These are phyloP conservation scores for Sternotherus odoratus DNA, from an alignment of 2,797 vertebrate genomes.

Conservation along the genomic window DNA sequence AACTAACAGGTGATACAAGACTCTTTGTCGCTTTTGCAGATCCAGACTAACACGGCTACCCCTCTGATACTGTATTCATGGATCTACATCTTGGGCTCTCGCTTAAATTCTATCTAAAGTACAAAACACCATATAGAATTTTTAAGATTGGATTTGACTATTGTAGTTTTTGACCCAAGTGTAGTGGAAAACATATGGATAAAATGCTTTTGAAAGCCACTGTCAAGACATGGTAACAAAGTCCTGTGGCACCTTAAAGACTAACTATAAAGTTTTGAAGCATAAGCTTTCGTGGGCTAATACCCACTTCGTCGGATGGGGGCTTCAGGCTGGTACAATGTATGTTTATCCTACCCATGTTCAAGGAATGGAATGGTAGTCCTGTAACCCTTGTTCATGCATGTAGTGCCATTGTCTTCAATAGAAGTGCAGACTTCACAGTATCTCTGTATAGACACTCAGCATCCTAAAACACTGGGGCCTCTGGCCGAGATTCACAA, in stretches of 20 bases:
- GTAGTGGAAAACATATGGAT: neutral
- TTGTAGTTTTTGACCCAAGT: neutral
- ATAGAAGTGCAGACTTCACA: neutral
- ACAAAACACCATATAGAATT: neutral
- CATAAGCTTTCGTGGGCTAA: no score
- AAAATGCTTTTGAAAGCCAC: neutral
- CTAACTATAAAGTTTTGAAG: no score
- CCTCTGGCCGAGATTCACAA: neutral
- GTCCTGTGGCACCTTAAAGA: no score
- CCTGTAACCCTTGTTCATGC: neutral
- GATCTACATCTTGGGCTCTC: neutral
- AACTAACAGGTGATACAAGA: no score
- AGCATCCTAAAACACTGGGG: neutral
- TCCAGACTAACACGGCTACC: no score
- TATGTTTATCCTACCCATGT: conserved; percentile 31
- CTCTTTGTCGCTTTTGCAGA: no score
- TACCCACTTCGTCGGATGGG: no score
- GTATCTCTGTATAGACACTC: neutral
- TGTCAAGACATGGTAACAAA: no score
- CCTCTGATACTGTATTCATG: neutral
- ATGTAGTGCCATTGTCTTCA: neutral
- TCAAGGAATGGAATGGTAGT: no score
- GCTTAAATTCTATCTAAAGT: neutral
- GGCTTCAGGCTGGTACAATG: conserved; percentile 31
- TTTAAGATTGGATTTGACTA: neutral